Base-by-base conservation (phyloP, 2,888 invertebrate species). In the Gisinianus flammeolus region DNA sequence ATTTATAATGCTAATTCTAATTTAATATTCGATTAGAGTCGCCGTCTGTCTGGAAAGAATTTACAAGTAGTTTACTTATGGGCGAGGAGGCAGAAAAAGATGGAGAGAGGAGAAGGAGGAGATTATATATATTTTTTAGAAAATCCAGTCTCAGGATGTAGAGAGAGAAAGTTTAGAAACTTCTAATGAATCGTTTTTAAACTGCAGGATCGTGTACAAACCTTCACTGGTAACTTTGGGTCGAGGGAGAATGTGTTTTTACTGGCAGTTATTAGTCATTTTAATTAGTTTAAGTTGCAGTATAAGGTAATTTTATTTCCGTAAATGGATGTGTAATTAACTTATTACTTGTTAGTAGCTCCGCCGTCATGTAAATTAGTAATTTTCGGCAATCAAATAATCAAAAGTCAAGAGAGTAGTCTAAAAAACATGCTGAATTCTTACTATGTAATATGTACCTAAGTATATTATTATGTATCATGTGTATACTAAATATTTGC, bases 1-100 rank as follows among this genome's bases (percentile, higher is more conserved):
- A 73, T 73, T 73, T 73, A 58, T 73, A 73, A 73, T 64, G 73
- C 64, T 73, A 73, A 73, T 73, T 73, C 73, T 73, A 73, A 73
- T 73, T 73, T 73, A 73, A 62, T 73, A 73, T 73, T 73, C 73
- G 73, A 73, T 73, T 73, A 73, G 64, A 73, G 64, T 64, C 64
- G 33, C 28, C 64, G 64, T 33, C 64, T 64, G 73, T 73, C 56
- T 19, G 68, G 33, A 31, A 33, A 54, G 71, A 71, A 71, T 71
- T 35, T 52, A 71, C 71, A 71, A 71, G 54, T 71, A 71, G 71
- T 54, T 30, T 71, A 24, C 28, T 71, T 71, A 44, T 28, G 12
- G 12, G 31, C 66, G 66, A 66, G 66, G 28, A 16, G 16, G 68
- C 64, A 31, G n/a, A 33, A 30, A 31, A 33, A 68, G 68, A 16